phyloP scores from a whole-genome alignment of 2,113 vertebrate genomes.

The Hucho hucho region DNA sequence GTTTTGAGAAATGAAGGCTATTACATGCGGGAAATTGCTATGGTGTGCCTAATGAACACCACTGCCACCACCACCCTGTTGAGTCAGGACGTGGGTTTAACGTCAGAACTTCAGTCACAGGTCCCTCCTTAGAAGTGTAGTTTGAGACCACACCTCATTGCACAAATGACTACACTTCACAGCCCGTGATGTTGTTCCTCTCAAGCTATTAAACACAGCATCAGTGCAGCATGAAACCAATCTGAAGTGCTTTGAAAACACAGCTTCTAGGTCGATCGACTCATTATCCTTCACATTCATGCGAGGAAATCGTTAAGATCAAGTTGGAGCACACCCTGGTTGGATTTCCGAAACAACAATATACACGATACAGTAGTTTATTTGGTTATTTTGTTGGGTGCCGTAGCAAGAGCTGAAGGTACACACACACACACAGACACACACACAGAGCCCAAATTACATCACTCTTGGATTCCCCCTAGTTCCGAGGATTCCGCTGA shows the following conservation, averaged over 20 bases:
- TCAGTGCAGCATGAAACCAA: conserved; percentile 54
- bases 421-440: no score
- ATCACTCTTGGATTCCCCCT: conserved; percentile 4
- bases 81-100: no score
- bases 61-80: no score
- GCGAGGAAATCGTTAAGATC: conserved; percentile 37
- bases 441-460: conserved; percentile 3
- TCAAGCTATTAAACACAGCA: conserved; percentile 68
- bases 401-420: no score
- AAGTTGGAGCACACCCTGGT: conserved; percentile 45
- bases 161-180: conserved; percentile 11
- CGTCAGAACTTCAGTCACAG: conserved; percentile 9
- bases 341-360: conserved; percentile 26
- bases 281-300: conserved; percentile 23
- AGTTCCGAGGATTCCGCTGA: conserved; percentile 28
- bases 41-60: no score
- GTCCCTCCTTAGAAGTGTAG: conserved; percentile 51
- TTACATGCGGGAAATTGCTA: no score
- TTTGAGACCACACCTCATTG: conserved; percentile 35
- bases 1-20: no score
- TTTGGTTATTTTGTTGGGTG: not conserved
- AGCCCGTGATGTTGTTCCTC: conserved; percentile 34
- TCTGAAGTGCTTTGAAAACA: conserved; percentile 37
- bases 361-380: not conserved
- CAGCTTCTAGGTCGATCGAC: conserved; percentile 8